Percentiles rank a stretch among this genome's conserved stretches.
Conservation (phyloP, 1,140 invertebrate species). For the Drosophila triauraria region DNA sequence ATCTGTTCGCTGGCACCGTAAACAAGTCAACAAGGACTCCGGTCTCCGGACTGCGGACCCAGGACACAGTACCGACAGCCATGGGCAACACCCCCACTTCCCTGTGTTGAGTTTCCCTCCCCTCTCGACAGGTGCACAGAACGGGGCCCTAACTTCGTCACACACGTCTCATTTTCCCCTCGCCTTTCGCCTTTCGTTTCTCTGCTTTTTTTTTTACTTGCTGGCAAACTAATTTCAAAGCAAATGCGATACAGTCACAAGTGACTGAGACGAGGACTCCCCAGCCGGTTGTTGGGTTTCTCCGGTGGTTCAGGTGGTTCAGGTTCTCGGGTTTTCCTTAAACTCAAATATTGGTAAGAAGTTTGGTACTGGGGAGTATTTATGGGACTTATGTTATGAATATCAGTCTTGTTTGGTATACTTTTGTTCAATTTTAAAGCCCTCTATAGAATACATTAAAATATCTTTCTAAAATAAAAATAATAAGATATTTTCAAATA, state of each 20-base stretch:
- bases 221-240: constrained; percentile 69
- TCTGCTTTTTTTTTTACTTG: constrained; percentile 13
- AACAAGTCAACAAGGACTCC: constrained; percentile 46
- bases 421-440: too few relatives aligned
- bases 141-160: constrained; percentile 37
- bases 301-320: constrained; percentile 13
- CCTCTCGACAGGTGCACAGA: constrained; percentile 56
- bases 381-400: too few relatives aligned
- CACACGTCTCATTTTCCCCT: constrained; percentile 58
- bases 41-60: not conserved
- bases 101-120: constrained; percentile 3
- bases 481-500: too few relatives aligned
- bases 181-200: not conserved
- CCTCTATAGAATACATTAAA: too few relatives aligned
- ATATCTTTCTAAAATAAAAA: too few relatives aligned
- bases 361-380: not conserved
- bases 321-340: constrained; percentile 9
- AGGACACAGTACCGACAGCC: constrained; percentile 26
- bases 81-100: constrained; percentile 30
- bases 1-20: constrained; percentile 46
- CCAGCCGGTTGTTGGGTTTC: constrained; percentile 53
- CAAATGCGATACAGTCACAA: constrained; percentile 59
- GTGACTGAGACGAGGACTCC: constrained; percentile 39
- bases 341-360: constrained; percentile 2
- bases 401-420: too few relatives aligned